Percentiles rank a stretch among this genome's conserved stretches.
Evolutionary conservation across 1,140 invertebrate genomes (phyloP).

Genomic region (Telenomus remus): DNA sequence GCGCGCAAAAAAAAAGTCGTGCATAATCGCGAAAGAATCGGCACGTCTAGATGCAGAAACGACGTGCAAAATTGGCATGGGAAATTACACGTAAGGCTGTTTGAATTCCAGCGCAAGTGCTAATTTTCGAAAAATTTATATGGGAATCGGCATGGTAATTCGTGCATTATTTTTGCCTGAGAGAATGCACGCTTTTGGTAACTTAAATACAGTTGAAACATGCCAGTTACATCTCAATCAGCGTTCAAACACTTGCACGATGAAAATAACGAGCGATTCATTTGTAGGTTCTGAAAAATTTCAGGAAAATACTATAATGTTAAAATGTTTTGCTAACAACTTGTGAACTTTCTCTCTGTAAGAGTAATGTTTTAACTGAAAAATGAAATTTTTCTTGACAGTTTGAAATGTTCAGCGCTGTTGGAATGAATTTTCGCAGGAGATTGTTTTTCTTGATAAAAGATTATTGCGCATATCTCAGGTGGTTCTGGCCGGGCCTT

Average conservation of each 20-base stretch:
- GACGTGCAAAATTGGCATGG: constrained; percentile 29
- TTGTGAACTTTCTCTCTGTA: too few species aligned
- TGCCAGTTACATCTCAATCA: background rate
- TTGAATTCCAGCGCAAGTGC: constrained; percentile 18
- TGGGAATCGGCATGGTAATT: constrained; percentile 15
- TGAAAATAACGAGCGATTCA: background rate
- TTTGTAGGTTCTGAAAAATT: background rate
- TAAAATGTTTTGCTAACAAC: too few species aligned
- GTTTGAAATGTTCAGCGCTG: background rate
- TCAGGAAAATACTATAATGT: background rate
- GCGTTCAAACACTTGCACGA: background rate
- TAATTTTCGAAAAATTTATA: constrained; percentile 37
- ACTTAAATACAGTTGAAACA: background rate
- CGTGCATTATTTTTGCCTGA: background rate
- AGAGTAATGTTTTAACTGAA: too few species aligned
- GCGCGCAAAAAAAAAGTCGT: constrained; percentile 20
- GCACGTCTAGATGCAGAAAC: constrained; percentile 15
- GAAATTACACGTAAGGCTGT: constrained; percentile 18
- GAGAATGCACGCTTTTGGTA: background rate
- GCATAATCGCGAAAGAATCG: constrained; percentile 15
- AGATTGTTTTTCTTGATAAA: background rate
- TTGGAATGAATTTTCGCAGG: background rate
- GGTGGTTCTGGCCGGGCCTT: background rate
- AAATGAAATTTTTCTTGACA: background rate
- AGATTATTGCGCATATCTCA: background rate